Evolutionary conservation across 1,140 invertebrate species (phyloP).

Genomic region (Bombus turneri): DNA sequence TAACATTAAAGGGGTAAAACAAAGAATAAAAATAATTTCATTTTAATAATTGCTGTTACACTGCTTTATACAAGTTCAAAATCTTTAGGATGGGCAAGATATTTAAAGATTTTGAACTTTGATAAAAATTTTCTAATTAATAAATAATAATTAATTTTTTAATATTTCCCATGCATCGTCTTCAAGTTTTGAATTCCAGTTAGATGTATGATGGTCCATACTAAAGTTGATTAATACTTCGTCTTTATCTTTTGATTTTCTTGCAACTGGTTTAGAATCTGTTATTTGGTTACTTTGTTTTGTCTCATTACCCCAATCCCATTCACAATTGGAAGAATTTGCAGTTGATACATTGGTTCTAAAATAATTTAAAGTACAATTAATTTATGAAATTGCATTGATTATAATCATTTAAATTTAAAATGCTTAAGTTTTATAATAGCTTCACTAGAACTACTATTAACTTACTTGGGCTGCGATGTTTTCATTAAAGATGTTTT

Average conservation of each 20-base stretch:
- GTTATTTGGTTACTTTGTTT: slow-evolving; percentile 63
- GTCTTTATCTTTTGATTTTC: slow-evolving; percentile 76
- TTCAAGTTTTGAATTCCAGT: slow-evolving; percentile 79
- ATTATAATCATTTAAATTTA: not conserved
- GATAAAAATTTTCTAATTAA: slow-evolving; percentile 40
- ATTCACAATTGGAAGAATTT: slow-evolving; percentile 68
- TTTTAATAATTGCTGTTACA: slow-evolving; percentile 32
- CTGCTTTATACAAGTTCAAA: slow-evolving; percentile 41
- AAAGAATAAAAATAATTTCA: slow-evolving; percentile 45
- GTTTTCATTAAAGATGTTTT: slow-evolving; percentile 82
- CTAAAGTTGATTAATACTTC: slow-evolving; percentile 82
- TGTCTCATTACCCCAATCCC: slow-evolving; percentile 72
- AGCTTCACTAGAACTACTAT: not conserved
- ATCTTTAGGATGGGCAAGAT: slow-evolving; percentile 15
- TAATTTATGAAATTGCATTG: not conserved
- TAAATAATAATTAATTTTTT: slow-evolving; percentile 79
- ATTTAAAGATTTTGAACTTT: slow-evolving; percentile 26
- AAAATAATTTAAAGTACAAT: slow-evolving; percentile 35
- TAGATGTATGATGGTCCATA: slow-evolving; percentile 77
- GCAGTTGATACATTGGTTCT: slow-evolving; percentile 66
- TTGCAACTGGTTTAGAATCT: slow-evolving; percentile 56
- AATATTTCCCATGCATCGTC: slow-evolving; percentile 84
- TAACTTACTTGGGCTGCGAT: slow-evolving; percentile 75
- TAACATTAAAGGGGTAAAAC: not conserved
- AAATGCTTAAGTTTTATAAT: not conserved